These are phyloP conservation scores for Microctonus aethiopoides DNA, from an alignment of 2,888 invertebrate species.

Conservation along the genomic window DNA sequence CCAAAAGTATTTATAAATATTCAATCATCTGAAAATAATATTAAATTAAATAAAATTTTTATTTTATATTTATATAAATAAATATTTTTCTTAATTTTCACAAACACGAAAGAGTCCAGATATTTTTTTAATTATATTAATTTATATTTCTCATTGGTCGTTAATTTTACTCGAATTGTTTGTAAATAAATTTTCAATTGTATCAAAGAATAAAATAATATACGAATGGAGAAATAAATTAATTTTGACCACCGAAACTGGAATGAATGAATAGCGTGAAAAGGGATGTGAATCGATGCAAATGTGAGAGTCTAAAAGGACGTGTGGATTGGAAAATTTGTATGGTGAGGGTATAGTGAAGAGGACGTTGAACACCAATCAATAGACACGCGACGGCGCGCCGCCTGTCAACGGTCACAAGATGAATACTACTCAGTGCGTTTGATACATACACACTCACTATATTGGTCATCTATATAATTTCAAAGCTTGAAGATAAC, in stretches of 20 bases:
- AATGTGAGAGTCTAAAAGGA: constrained; percentile 33
- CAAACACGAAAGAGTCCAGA: too few species aligned
- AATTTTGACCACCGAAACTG: too few species aligned
- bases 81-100: too few species aligned
- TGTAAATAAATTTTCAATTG: not conserved
- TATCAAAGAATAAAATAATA: too few species aligned
- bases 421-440: constrained; percentile 45
- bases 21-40: not conserved
- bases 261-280: constrained; percentile 19
- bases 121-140: too few species aligned
- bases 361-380: constrained; percentile 53
- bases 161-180: too few species aligned
- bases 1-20: not conserved
- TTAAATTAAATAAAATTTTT: not conserved
- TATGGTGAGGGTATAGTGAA: constrained; percentile 36
- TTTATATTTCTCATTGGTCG: too few species aligned
- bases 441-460: constrained; percentile 30
- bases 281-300: constrained; percentile 28
- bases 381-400: constrained; percentile 59
- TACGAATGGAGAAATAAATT: too few species aligned
- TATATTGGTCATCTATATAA: constrained; percentile 2
- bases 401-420: constrained; percentile 55
- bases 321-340: constrained; percentile 12
- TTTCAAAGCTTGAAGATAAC: not conserved
- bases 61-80: too few species aligned